Evolutionary conservation across 2,797 vertebrate genomes (phyloP), one percentile per base, ranked within the genome.

Genomic region (Catostomus latipinnis): DNA sequence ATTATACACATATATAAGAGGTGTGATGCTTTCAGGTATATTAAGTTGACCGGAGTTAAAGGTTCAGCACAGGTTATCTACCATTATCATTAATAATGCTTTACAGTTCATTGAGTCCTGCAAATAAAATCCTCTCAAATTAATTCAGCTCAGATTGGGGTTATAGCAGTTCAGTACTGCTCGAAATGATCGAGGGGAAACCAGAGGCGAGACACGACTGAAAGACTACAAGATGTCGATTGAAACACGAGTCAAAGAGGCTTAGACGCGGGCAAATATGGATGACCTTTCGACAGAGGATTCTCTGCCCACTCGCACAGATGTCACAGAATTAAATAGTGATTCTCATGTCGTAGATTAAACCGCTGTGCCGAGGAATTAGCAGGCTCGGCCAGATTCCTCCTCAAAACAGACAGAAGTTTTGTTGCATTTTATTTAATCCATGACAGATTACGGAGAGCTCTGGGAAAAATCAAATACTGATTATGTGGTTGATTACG

Each of bases 401-500:
- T 76, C 65, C 69, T 46, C 18, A 62, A n/a, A 77, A 60, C 66
- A 68, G 57, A 12, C 53, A 43, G 71, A 70, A 67, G 52, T 67
- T 61, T 65, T 22, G 56, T 58, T 13, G 18, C 61, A 13, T 63
- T n/a, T 45, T 34, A 73, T 82, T 71, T 71, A 68, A 80, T 80
- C 61, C 62, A 69, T 71, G 22, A 74, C 43, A 74, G 87, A 91
- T 90, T 88, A 91, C n/a, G 12, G 43, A 86, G 49, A 78, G 58
- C 78, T 80, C 50, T 56, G 76, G 86, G 86, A 85, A 84, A 90
- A 83, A 88, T 85, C 54, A 81, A 85, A 86, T 56, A 84, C 70
- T 82, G 73, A 84, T 76, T 74, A 13, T 68, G 13, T 68, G 76
- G 81, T 48, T 52, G 57, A 61, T 76, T 81, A 72, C 78, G 76